Conservation (phyloP, 2,888 invertebrate genomes). For the Cerastis rubricosa region DNA sequence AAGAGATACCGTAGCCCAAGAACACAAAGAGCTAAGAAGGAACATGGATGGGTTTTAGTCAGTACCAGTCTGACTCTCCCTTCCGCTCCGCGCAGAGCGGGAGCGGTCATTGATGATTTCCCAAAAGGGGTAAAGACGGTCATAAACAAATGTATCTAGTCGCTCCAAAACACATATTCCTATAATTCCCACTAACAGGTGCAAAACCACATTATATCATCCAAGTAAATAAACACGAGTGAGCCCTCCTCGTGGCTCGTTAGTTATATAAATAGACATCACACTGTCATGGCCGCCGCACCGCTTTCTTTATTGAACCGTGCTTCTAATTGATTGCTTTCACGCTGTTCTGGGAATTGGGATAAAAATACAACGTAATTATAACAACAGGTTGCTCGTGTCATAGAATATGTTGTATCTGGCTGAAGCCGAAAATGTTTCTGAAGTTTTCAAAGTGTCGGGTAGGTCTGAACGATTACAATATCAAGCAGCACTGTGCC, state of each 20-base stretch:
- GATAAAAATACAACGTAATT: constrained; percentile 29
- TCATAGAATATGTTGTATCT: neutral
- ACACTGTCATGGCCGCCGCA: constrained; percentile 53
- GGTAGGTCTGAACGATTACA: neutral
- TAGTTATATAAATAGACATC: constrained; percentile 51
- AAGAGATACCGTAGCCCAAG: no score
- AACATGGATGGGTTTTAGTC: no score
- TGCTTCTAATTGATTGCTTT: constrained; percentile 47
- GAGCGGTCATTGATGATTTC: no score
- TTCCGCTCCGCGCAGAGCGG: no score
- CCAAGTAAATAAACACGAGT: constrained; percentile 38
- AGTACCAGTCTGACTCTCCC: no score
- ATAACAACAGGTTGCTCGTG: constrained; percentile 33
- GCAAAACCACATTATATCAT: constrained; percentile 16
- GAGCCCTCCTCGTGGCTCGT: constrained; percentile 33
- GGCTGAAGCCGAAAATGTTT: neutral
- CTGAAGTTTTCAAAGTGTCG: neutral
- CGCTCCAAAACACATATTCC: neutral
- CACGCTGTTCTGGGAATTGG: constrained; percentile 41
- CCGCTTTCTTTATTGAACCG: constrained; percentile 40
- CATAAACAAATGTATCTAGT: neutral
- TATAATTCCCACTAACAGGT: constrained; percentile 7
- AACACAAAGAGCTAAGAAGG: no score
- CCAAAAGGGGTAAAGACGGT: neutral
- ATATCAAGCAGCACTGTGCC: neutral